These are phyloP conservation scores for Phengaris arion DNA, from an alignment of 2,888 invertebrate genomes.

Conservation along the genomic window DNA sequence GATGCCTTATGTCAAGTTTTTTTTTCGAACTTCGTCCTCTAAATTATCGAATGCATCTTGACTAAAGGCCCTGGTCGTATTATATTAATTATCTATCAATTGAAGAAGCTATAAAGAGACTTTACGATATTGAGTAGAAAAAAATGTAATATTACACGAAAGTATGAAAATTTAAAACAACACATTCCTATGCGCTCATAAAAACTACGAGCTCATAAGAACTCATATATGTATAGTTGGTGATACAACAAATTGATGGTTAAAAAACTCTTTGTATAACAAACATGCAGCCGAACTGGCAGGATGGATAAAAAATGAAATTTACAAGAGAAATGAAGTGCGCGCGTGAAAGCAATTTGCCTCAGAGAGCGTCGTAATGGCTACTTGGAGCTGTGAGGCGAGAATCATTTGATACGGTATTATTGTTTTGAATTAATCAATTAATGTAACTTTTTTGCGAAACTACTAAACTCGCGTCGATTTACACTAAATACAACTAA, in stretches of 20 bases:
- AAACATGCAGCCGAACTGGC: constrained; percentile 28
- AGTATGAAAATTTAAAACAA: neutral
- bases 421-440: neutral
- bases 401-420: constrained; percentile 39
- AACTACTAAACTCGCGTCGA: too few species aligned
- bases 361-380: constrained; percentile 57
- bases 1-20: too few species aligned
- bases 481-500: too few species aligned
- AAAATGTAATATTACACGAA: too few species aligned
- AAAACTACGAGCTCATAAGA: too few species aligned
- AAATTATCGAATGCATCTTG: too few species aligned
- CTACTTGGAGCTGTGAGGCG: constrained; percentile 41
- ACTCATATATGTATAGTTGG: neutral
- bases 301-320: constrained; percentile 60
- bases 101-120: too few species aligned
- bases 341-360: constrained; percentile 57
- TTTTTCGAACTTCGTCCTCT: too few species aligned
- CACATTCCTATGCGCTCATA: too few species aligned
- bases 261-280: constrained; percentile 26
- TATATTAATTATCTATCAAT: too few species aligned
- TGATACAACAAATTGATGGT: constrained; percentile 13
- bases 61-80: too few species aligned
- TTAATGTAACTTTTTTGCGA: neutral
- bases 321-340: constrained; percentile 65
- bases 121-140: too few species aligned